Conservation (phyloP, 1,140 invertebrate species). For the Diploscapter pachys region DNA sequence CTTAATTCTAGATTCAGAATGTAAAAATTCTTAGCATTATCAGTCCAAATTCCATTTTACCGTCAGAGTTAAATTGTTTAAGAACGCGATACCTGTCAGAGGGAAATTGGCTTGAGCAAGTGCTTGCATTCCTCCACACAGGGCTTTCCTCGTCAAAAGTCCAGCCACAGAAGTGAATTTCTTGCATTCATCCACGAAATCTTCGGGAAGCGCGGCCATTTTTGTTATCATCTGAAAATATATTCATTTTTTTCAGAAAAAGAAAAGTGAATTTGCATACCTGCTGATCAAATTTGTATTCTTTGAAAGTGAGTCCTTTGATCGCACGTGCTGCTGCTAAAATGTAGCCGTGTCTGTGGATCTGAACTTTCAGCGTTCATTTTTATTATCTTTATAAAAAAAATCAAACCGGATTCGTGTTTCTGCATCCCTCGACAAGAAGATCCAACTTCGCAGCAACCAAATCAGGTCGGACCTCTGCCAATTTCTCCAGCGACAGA, state of each 20-base stretch:
- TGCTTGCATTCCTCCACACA: too few relatives aligned
- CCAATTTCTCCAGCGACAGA: slow-evolving; percentile 68
- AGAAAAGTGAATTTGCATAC: neutral
- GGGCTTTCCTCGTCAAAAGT: too few relatives aligned
- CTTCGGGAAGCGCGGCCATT: neutral
- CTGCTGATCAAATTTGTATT: neutral
- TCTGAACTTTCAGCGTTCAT: slow-evolving; percentile 1
- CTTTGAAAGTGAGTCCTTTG: slow-evolving; percentile 4
- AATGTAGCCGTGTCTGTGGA: slow-evolving; percentile 18
- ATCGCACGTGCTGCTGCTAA: slow-evolving; percentile 6
- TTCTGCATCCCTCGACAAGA: slow-evolving; percentile 4
- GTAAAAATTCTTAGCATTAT: too few relatives aligned
- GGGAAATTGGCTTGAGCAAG: too few relatives aligned
- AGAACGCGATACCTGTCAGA: too few relatives aligned
- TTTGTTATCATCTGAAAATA: neutral
- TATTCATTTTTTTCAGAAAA: too few relatives aligned
- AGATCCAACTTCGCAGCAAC: slow-evolving; percentile 62
- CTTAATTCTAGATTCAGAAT: too few relatives aligned
- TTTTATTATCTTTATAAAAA: neutral
- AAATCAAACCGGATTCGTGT: neutral
- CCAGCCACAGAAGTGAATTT: neutral
- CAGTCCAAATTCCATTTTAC: too few relatives aligned
- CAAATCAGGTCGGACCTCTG: slow-evolving; percentile 79
- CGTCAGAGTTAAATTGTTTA: too few relatives aligned
- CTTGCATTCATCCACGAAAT: neutral